A percentile compares a stretch with the other conserved stretches of the same genome.
Evolutionary conservation across 2,888 invertebrate species (phyloP).

Genomic region (Orthosia gothica): DNA sequence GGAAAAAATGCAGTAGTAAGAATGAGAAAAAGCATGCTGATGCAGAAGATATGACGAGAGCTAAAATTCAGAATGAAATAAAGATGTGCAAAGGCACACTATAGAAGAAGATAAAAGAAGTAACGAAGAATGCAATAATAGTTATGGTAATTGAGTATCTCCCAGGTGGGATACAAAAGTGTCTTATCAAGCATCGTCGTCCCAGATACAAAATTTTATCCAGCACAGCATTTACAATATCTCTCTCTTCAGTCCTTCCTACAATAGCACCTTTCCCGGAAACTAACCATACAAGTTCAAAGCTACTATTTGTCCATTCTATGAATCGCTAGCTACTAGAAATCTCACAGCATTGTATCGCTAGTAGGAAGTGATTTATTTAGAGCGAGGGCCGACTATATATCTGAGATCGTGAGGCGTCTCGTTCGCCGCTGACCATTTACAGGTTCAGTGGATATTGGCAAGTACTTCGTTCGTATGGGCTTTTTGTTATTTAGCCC

Average conservation of each 20-base stretch:
- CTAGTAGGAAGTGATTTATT: slow-evolving; percentile 90
- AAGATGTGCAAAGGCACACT: neutral
- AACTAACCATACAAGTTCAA: slow-evolving; percentile 20
- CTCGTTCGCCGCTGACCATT: slow-evolving; percentile 78
- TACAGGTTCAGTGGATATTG: slow-evolving; percentile 76
- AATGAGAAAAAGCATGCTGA: neutral
- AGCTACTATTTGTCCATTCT: slow-evolving; percentile 58
- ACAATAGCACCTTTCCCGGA: slow-evolving; percentile 20
- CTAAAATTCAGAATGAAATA: neutral
- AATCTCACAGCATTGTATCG: slow-evolving; percentile 79
- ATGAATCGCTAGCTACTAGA: slow-evolving; percentile 58
- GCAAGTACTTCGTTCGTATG: slow-evolving; percentile 44
- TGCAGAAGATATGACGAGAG: neutral
- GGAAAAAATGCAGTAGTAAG: neutral
- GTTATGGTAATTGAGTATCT: too few species aligned
- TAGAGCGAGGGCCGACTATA: slow-evolving; percentile 83
- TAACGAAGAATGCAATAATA: neutral
- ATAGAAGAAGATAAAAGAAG: neutral
- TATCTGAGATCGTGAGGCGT: slow-evolving; percentile 87
- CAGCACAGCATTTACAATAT: slow-evolving; percentile 1
- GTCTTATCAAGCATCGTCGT: neutral
- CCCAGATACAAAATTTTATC: neutral
- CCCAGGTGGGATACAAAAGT: neutral
- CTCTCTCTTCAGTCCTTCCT: neutral
- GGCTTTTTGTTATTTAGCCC: slow-evolving; percentile 42